Percentiles rank a stretch among this genome's conserved stretches.
phyloP scores from a whole-genome alignment of 2,113 vertebrate genomes.

The Paralichthys olivaceus region DNA sequence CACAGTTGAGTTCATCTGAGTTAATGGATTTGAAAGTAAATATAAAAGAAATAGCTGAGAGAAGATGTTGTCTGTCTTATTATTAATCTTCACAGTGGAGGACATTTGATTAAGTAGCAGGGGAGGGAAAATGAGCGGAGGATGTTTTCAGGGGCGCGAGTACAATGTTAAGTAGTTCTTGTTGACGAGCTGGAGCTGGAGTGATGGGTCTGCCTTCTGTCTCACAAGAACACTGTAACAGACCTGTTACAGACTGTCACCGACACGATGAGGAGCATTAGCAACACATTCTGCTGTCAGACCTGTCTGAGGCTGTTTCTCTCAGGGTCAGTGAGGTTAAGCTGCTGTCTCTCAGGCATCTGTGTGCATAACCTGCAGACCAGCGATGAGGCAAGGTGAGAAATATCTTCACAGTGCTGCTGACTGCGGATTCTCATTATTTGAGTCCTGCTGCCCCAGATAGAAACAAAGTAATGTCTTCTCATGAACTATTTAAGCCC shows the following conservation, averaged over 20 bases:
- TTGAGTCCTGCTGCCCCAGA: neutral
- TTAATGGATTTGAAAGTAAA: neutral
- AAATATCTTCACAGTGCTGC: constrained; percentile 13
- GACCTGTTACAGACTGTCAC: neutral
- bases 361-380: constrained; percentile 43
- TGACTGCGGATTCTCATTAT: neutral
- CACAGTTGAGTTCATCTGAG: neutral
- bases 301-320: constrained; percentile 15
- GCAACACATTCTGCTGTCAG: constrained; percentile 31
- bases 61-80: neutral
- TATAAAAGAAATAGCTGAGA: neutral
- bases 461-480: neutral
- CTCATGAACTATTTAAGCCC: neutral
- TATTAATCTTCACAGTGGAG: neutral
- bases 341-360: constrained; percentile 20
- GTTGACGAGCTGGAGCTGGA: neutral
- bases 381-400: constrained; percentile 1
- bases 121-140: constrained; percentile 5
- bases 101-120: neutral
- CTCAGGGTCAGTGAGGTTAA: constrained; percentile 37
- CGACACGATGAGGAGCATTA: constrained; percentile 17
- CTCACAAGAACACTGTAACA: neutral
- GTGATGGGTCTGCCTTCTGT: neutral
- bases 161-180: neutral
- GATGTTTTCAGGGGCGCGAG: neutral